These are phyloP conservation scores for Pristionchus arcanus DNA, from an alignment of 2,888 invertebrate genomes.

Conservation along the genomic window DNA sequence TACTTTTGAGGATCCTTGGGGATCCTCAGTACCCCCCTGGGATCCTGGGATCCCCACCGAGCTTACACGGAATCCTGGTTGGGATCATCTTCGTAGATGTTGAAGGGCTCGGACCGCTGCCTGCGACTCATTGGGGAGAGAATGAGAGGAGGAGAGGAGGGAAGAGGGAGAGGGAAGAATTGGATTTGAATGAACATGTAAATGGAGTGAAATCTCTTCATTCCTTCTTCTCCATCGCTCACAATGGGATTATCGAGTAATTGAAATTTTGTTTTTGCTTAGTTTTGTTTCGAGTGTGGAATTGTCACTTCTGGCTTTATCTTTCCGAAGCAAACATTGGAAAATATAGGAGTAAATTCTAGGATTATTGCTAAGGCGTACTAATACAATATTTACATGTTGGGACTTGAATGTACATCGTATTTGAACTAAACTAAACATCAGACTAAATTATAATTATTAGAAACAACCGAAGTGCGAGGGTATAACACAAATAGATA, in stretches of 20 bases:
- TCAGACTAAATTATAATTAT: not conserved
- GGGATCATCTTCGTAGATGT: not conserved
- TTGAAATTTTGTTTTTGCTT: not conserved
- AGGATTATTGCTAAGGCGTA: not conserved
- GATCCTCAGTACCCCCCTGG: too few species aligned
- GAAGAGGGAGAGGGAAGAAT: not conserved
- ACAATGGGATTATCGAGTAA: not conserved
- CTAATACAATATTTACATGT: not conserved
- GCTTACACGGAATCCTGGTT: not conserved
- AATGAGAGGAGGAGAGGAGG: slow-evolving; percentile 13
- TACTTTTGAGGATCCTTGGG: not conserved
- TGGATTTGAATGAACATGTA: not conserved
- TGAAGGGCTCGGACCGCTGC: not conserved
- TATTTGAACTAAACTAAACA: not conserved
- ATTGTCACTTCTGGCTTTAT: not conserved
- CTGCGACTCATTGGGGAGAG: not conserved
- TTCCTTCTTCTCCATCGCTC: not conserved
- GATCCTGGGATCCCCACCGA: not conserved
- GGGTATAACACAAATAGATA: too few species aligned
- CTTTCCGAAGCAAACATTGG: not conserved
- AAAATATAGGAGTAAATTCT: not conserved
- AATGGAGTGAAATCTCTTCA: not conserved
- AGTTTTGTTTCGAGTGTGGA: not conserved
- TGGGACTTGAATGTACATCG: not conserved
- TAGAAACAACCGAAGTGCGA: not conserved